phyloP scores from a whole-genome alignment of 2,888 invertebrate species.

The Lasioglossum malachurum region DNA sequence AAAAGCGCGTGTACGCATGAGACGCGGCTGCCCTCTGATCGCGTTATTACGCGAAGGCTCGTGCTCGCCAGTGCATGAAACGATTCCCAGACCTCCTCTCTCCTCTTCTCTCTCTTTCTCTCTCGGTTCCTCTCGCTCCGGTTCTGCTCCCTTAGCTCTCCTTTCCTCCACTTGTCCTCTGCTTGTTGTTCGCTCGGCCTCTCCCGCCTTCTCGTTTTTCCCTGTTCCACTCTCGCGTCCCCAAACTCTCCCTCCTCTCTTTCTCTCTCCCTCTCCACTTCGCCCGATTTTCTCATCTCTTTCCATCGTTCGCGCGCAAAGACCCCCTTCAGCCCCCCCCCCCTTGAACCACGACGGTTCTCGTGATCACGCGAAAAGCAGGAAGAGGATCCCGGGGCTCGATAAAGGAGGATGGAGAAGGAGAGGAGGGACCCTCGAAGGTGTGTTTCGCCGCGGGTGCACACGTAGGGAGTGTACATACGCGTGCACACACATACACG shows the following conservation, averaged over 20 bases:
- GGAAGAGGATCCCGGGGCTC: constrained; percentile 50
- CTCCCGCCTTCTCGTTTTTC: constrained; percentile 42
- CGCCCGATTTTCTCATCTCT: constrained; percentile 43
- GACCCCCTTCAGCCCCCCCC: neutral
- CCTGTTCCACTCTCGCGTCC: constrained; percentile 24
- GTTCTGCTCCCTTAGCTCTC: constrained; percentile 27
- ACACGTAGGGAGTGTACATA: constrained; percentile 45
- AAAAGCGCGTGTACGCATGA: constrained; percentile 64
- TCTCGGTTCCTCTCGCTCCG: constrained; percentile 24
- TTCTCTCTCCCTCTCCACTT: neutral
- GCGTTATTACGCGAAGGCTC: constrained; percentile 79
- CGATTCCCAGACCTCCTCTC: constrained; percentile 71
- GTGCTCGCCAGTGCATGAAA: constrained; percentile 81
- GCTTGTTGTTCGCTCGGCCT: constrained; percentile 14
- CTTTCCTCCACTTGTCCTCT: constrained; percentile 44
- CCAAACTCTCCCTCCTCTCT: neutral
- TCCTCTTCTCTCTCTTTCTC: constrained; percentile 3
- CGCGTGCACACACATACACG: constrained; percentile 42
- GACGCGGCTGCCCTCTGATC: constrained; percentile 74
- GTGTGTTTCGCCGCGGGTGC: constrained; percentile 36
- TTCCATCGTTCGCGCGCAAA: constrained; percentile 32
- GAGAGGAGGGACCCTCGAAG: constrained; percentile 40
- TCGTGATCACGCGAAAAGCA: constrained; percentile 59
- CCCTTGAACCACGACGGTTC: constrained; percentile 17
- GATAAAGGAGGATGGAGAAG: constrained; percentile 37